These are phyloP conservation scores for Morpho achilles DNA, from an alignment of 2,888 invertebrate species.

Conservation along the genomic window DNA sequence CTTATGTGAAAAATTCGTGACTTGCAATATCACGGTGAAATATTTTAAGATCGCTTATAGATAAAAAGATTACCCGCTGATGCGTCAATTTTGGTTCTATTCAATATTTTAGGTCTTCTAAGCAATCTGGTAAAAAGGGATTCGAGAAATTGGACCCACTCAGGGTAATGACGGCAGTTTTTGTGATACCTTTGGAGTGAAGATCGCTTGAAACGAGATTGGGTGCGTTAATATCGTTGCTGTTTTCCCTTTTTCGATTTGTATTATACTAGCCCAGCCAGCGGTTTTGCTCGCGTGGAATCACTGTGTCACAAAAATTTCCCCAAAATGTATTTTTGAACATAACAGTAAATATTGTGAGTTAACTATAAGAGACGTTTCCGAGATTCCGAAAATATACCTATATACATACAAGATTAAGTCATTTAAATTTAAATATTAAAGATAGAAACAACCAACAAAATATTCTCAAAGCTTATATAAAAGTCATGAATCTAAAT, in stretches of 20 bases:
- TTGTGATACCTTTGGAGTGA: constrained; percentile 10
- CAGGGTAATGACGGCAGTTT: constrained; percentile 17
- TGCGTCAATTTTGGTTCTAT: constrained; percentile 1
- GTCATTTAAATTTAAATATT: no score
- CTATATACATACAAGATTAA: no score
- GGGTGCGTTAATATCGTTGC: constrained; percentile 5
- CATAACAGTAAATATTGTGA: no score
- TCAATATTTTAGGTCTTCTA: constrained; percentile 3
- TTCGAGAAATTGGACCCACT: constrained; percentile 13
- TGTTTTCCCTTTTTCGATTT: not conserved
- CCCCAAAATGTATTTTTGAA: no score
- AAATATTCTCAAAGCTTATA: not conserved
- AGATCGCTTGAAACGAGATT: constrained; percentile 10
- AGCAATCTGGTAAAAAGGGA: constrained; percentile 18
- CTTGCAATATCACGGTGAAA: no score
- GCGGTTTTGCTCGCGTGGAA: no score
- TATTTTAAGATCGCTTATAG: no score
- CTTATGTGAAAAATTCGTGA: no score
- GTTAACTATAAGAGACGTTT: no score
- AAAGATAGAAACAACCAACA: no score
- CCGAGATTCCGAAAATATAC: no score
- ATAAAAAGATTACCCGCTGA: not conserved
- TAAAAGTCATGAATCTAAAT: constrained; percentile 19
- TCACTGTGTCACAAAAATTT: no score
- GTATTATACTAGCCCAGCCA: not conserved